Conservation (phyloP, 1,140 invertebrate genomes). For the Armadillidium nasatum region DNA sequence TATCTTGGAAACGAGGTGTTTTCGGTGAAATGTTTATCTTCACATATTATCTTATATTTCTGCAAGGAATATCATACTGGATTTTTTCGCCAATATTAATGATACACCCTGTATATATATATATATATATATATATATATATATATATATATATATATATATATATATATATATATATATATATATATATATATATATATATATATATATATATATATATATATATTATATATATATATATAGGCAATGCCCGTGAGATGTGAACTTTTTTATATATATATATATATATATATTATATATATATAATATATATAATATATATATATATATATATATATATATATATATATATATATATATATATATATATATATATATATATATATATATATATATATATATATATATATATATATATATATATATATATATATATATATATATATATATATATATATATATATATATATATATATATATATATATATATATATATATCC, state of each 20-base stretch:
- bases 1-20: too few relatives aligned
- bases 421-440: slow-evolving; percentile 16
- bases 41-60: too few relatives aligned
- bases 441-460: slow-evolving; percentile 13
- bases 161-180: slow-evolving; percentile 4
- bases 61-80: too few relatives aligned
- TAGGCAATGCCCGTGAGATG: too few relatives aligned
- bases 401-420: slow-evolving; percentile 18
- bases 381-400: slow-evolving; percentile 10
- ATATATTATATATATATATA: slow-evolving; percentile 12
- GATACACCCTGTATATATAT: too few relatives aligned
- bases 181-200: slow-evolving; percentile 18
- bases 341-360: slow-evolving; percentile 11
- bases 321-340: slow-evolving; percentile 18
- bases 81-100: too few relatives aligned
- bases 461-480: not conserved
- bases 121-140: slow-evolving; percentile 13
- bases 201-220: slow-evolving; percentile 16
- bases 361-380: not conserved
- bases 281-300: slow-evolving; percentile 1
- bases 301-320: slow-evolving; percentile 4
- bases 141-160: not conserved
- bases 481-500: too few relatives aligned
- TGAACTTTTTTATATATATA: not conserved
- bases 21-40: too few relatives aligned